Evolutionary conservation across 2,797 vertebrate species (phyloP), one percentile per base, ranked within the genome.

Genomic region (Lithobates pipiens): DNA sequence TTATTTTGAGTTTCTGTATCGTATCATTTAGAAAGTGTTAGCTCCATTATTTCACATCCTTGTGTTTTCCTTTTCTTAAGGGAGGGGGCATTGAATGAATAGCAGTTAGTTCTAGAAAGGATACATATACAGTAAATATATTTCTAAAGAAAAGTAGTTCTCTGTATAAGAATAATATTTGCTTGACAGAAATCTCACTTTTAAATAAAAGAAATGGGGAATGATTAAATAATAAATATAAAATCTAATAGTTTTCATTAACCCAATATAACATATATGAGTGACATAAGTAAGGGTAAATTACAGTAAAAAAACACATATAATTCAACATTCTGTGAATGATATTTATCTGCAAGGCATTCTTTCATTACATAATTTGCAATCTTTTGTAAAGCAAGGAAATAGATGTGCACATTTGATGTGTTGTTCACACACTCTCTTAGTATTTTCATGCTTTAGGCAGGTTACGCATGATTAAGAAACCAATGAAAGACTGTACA

Each of bases 401-500:
- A 75, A 65, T 27, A 68, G 57, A 69, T 67, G 57, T 74, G 16
- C 13, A 68, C 61, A 75, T 80, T 75, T 79, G 70, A 80, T 69
- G 68, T 80, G 68, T 39, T 80, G 61, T 69, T 29, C 25, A 3
- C 44, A 70, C 65, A 27, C 42, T 69, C 71, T n/a, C 67, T 77
- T 68, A 76, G 25, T 71, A 81, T 80, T 70, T 76, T 44, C 46
- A 75, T 80, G 70, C 69, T 80, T 57, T 76, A 75, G 72, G 77
- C 44, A 67, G 63, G 72, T 76, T 81, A 71, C 34, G 46, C 63
- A 15, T 85, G 84, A 85, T 61, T 81, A 57, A 63, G 84, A 81
- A 85, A 76, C 44, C 42, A 70, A 46, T 57, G 29, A 34, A 77
- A 86, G 67, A 44, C 68, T 73, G 54, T 65, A 73, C 67, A 73